Evolutionary conservation across 2,113 vertebrate species (phyloP), one percentile per base, ranked within the genome.

Genomic region (Sminthopsis crassicaudata): DNA sequence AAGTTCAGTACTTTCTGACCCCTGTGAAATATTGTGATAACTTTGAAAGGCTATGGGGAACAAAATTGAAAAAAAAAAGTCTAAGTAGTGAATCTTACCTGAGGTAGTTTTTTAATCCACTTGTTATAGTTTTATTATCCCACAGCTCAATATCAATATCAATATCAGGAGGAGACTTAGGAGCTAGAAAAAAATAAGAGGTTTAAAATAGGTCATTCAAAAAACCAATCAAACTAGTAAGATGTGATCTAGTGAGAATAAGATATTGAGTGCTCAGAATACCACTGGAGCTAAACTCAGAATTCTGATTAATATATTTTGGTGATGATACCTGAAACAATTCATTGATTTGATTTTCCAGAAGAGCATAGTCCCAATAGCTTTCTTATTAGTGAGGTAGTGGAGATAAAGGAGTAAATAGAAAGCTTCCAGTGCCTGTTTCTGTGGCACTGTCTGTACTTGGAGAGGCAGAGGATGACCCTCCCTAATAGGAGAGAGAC

Each of bases 121-220:
- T 99, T 92, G 99, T 99, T 97, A 99, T 99, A 2, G 99, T 99
- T 98, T 99, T 99, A 98, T 99, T 99, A 98, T 99, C 99, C 99
- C 99, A 99, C 89, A 99, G 98, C 95, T 99, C 99, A 92, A 99
- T 98, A 98, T 99, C 99, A 97, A 99, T 99, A 97, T 99, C 99
- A 98, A 99, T 98, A 97, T 99, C 99, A 94, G 99, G 99, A 92
- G 99, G 98, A 26, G 99, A 99, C 96, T 99, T 99, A 60, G 99
- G 98, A 51, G 99, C 99, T 99, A 94, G 93, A 91, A 98, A 92
- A 96, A 97, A 98, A 92, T 91, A 96, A 42, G 52, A 94, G 91
- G 94, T 60, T 96, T 97, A 96, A 36, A 94, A 24, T 93, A 54
- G 92, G 52, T 1, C 84, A 53, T 67, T 91, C 48, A 92, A 94